Conservation (phyloP, 2,797 vertebrate genomes). For the Melanotaenia pygmaea region DNA sequence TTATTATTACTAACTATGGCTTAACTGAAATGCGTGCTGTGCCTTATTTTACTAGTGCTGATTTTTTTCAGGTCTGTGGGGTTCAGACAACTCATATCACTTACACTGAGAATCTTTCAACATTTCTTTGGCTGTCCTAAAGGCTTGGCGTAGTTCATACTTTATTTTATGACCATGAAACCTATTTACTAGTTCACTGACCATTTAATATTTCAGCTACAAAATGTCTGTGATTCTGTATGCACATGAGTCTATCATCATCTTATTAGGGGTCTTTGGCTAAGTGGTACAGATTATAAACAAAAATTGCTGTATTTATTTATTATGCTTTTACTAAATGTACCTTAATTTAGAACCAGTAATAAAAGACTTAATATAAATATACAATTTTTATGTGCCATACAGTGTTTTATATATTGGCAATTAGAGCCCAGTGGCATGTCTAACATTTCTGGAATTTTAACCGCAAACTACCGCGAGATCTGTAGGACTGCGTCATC, state of each 20-base stretch:
- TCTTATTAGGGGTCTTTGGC: neutral
- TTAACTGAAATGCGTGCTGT: neutral
- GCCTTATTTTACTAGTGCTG: too few relatives aligned
- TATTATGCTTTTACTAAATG: neutral
- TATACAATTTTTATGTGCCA: neutral
- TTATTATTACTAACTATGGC: neutral
- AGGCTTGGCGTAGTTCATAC: neutral
- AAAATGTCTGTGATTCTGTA: neutral
- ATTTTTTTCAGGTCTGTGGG: too few relatives aligned
- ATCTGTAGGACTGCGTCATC: neutral
- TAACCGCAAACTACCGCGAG: slow-evolving; percentile 46
- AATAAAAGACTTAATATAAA: neutral
- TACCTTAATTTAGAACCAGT: neutral
- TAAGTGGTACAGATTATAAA: neutral
- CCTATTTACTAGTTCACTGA: neutral
- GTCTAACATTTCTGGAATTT: too few relatives aligned
- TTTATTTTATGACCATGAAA: neutral
- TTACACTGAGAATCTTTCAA: neutral
- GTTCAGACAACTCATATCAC: neutral
- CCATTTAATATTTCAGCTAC: neutral
- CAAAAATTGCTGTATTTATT: neutral
- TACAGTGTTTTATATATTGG: neutral
- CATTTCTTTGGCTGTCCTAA: neutral
- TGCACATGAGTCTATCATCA: neutral
- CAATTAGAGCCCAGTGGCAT: neutral